Base-by-base conservation (phyloP, 2,888 invertebrate species). In the Leptarthrus brevirostris region DNA sequence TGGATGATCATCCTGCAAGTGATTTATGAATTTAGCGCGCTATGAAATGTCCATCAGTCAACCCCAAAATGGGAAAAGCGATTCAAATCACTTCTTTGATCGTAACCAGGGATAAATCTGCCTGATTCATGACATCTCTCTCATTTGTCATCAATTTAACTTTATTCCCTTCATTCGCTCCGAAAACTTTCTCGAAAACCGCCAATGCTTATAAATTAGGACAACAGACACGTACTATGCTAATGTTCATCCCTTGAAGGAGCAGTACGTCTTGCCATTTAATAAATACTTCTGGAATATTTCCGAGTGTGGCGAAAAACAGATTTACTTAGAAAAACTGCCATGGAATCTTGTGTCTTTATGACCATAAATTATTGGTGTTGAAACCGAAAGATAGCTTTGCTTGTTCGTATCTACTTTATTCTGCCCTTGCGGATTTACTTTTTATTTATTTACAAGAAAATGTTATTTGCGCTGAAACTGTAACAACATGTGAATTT, bases 71-170 rank as follows among this genome's bases (percentile, higher is more conserved):
- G 36, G 49, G 72, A 72, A 69, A 72, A 71, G 64, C 72, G 72
- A 72, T 72, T 72, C 72, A 66, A 66, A 71, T 74, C 74, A 74
- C 74, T 74, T 66, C 74, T 72, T 66, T 66, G 71, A 61, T 72
- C 66, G 54, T 49, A 72, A 64, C 44, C 66, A 54, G 30, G 66
- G 72, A 74, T 74, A 69, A 72, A 69, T 74, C 69, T 53, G 61
- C 18, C 64, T 72, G 74, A 74, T 74, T 74, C 74, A 74, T 74
- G 72, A 66, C 72, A 54, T 53, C 56, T 74, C 72, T 72, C 74
- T 53, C 49, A 72, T 74, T 74, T 74, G 74, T 72, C 72, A 74
- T 74, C 74, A 72, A 71, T 74, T 72, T 72, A 40, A 69, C 49
- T 52, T 69, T 52, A 49, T 52, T 22, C 44, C 47, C 12, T 16